Conservation (phyloP, 2,113 vertebrate species). For the Onychostoma macrolepis region DNA sequence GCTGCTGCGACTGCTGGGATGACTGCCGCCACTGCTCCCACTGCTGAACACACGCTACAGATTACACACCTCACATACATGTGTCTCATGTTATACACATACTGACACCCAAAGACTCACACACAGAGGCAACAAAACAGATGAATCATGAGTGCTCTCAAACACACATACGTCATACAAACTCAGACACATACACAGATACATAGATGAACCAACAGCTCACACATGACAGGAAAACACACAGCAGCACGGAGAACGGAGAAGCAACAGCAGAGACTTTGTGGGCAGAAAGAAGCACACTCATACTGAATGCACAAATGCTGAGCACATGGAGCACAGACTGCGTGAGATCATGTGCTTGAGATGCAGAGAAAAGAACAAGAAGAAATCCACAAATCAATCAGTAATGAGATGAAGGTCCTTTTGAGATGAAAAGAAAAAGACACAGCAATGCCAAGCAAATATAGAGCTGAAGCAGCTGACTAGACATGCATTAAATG, state of each 20-base stretch:
- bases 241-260: neutral
- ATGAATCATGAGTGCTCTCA: neutral
- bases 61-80: conserved; percentile 5
- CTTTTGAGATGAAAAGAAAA: neutral
- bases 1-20: conserved; percentile 92
- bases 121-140: neutral
- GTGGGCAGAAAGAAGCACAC: neutral
- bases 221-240: neutral
- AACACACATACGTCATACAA: too few relatives aligned
- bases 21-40: conserved; percentile 91
- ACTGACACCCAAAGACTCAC: neutral
- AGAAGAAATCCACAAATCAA: conserved; percentile 9
- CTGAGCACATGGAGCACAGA: neutral
- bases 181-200: neutral
- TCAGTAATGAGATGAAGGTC: neutral
- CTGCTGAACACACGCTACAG: conserved; percentile 82
- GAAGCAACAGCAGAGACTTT: neutral
- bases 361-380: neutral
- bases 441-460: neutral
- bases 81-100: neutral
- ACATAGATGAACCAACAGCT: neutral
- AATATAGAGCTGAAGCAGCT: neutral
- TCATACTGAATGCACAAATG: neutral
- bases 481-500: neutral
- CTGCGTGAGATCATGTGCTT: neutral